Evolutionary conservation across 2,888 invertebrate genomes (phyloP), one percentile per base, ranked within the genome.

Genomic region (Caenorhabditis afra): DNA sequence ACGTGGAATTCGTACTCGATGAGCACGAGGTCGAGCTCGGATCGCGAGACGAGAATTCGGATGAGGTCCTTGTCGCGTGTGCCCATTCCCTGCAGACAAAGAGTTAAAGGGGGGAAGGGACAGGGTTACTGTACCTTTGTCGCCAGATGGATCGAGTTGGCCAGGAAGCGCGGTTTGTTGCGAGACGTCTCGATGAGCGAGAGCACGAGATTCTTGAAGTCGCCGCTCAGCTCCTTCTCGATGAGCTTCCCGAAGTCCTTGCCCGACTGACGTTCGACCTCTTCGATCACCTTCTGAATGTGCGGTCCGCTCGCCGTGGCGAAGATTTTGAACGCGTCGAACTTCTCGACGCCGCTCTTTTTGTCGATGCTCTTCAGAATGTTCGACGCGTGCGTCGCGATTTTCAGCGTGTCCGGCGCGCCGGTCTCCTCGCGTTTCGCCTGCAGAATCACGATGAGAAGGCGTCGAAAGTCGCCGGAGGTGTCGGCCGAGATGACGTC

Each of bases 401-500:
- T 57, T 49, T 64, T 61, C 29, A 64, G 59, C 29, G 61, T 39
- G 39, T 84, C 74, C 8, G 65, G 62, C 5, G 64, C 29, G 18
- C 79, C 77, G 12, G 57, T 37, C n/a, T 87, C 87, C 47, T 86
- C 82, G 29, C 85, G 83, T 45, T 85, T 87, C 18, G 90, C 85
- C 23, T 87, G 86, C 7, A 90, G 73, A 77, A 90, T 82, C n/a
- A 87, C 87, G 20, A 85, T 64, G 4, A 86, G 81, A 55, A 82
- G 77, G 49, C 77, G 70, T 55, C 94, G 94, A 92, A 97, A 96
- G 90, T 94, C 94, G n/a, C 96, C 96, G 50, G 95, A 95, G 3
- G 96, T 96, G 90, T 97, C 97, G 53, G 94, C 93, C 77, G 93
- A 71, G 12, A 88, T 61, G 16, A 77, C 85, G 12, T 84, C 81